Evolutionary conservation across 2,888 invertebrate genomes (phyloP).

Genomic region (Platycheirus albimanus): DNA sequence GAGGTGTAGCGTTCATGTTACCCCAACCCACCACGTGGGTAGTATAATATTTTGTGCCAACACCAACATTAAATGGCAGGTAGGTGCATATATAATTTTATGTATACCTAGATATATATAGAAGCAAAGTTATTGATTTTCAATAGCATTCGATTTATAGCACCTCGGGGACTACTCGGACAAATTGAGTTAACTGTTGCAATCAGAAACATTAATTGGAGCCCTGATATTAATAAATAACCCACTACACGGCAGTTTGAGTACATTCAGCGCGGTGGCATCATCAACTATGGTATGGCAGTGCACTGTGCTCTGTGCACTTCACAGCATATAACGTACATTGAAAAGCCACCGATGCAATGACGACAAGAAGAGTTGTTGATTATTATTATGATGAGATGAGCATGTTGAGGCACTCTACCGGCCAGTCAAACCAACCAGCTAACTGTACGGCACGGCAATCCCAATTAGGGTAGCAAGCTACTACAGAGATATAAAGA

Average conservation of each 20-base stretch:
- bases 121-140: slow-evolving; percentile 64
- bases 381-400: slow-evolving; percentile 63
- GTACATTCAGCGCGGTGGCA: slow-evolving; percentile 37
- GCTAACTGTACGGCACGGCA: neutral
- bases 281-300: neutral
- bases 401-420: slow-evolving; percentile 38
- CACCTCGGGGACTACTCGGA: slow-evolving; percentile 68
- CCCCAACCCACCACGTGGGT: too few species aligned
- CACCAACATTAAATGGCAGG: slow-evolving; percentile 5
- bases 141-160: slow-evolving; percentile 71
- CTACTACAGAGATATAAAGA: slow-evolving; percentile 23
- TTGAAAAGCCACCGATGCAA: neutral
- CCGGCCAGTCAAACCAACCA: neutral
- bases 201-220: slow-evolving; percentile 74
- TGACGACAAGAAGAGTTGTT: slow-evolving; percentile 39
- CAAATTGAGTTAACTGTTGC: slow-evolving; percentile 74
- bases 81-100: neutral
- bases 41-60: slow-evolving; percentile 23
- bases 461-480: slow-evolving; percentile 28
- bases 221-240: slow-evolving; percentile 74
- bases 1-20: too few species aligned
- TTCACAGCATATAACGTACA: too few species aligned
- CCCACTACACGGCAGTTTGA: slow-evolving; percentile 57
- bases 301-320: too few species aligned
- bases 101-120: too few species aligned